Percentiles rank a stretch among this genome's conserved stretches.
Conservation (phyloP, 2,797 vertebrate species). For the Siniperca scherzeri region DNA sequence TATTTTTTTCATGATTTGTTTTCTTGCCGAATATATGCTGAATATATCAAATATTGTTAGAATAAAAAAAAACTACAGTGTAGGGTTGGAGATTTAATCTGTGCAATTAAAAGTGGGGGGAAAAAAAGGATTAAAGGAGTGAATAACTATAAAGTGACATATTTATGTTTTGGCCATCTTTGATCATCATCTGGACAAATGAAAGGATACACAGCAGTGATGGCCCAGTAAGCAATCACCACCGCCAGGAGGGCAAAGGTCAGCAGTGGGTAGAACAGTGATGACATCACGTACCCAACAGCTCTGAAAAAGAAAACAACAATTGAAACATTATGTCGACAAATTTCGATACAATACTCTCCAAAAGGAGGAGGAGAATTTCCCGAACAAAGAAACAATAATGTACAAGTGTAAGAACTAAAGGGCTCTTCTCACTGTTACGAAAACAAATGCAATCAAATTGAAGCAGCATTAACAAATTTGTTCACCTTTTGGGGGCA, state of each 20-base stretch:
- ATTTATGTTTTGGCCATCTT: background rate
- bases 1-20: background rate
- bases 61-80: background rate
- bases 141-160: background rate
- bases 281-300: conserved; percentile 92
- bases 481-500: background rate
- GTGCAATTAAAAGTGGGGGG: background rate
- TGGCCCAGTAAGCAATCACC: conserved; percentile 96
- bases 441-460: background rate
- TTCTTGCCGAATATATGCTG: background rate
- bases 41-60: background rate
- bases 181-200: background rate
- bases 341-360: background rate
- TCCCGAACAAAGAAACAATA: background rate
- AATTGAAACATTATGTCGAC: background rate
- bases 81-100: background rate
- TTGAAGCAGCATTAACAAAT: background rate
- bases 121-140: background rate
- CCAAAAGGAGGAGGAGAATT: background rate
- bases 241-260: conserved; percentile 93
- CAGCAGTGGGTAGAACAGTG: conserved; percentile 92
- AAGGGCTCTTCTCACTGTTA: background rate
- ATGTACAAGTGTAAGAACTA: background rate
- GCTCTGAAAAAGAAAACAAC: conserved; percentile 83
- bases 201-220: conserved; percentile 95